A percentile compares a stretch with the other conserved stretches of the same genome.
Evolutionary conservation across 2,888 invertebrate genomes (phyloP).

Genomic region (Rhodophaea formosa): DNA sequence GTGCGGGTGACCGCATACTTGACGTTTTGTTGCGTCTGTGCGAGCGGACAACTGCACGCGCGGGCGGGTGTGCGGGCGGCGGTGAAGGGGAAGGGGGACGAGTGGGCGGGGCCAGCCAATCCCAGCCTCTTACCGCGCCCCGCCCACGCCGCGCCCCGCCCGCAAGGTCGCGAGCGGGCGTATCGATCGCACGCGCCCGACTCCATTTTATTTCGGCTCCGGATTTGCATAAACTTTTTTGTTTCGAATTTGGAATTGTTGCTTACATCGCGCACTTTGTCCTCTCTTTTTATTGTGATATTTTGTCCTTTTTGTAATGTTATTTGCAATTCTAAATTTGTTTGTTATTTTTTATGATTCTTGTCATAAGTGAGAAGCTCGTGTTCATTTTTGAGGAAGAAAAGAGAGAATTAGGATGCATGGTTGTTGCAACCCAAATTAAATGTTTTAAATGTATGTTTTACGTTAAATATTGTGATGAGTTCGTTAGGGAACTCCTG

Average conservation of each 20-base stretch:
- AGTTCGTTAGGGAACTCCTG: no score
- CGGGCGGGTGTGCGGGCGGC: slow-evolving; percentile 39
- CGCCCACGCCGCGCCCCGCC: slow-evolving; percentile 71
- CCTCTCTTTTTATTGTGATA: slow-evolving; percentile 30
- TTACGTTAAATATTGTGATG: no score
- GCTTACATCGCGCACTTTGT: slow-evolving; percentile 44
- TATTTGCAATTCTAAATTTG: background rate
- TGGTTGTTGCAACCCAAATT: no score
- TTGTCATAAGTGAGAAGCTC: no score
- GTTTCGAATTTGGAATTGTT: slow-evolving; percentile 67
- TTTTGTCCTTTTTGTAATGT: slow-evolving; percentile 5
- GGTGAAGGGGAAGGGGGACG: slow-evolving; percentile 51
- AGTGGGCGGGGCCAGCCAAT: slow-evolving; percentile 57
- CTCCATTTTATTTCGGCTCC: slow-evolving; percentile 79
- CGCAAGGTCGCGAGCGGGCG: slow-evolving; percentile 70
- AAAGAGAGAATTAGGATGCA: no score
- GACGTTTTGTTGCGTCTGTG: slow-evolving; percentile 42
- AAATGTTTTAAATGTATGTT: no score
- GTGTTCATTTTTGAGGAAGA: no score
- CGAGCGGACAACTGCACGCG: slow-evolving; percentile 39
- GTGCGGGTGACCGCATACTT: slow-evolving; percentile 41
- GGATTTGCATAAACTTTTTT: slow-evolving; percentile 79
- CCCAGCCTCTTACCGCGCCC: slow-evolving; percentile 70
- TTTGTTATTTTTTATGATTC: background rate
- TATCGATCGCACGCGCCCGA: slow-evolving; percentile 78